A percentile compares a stretch with the other conserved stretches of the same genome.
phyloP scores from a whole-genome alignment of 2,888 invertebrate species.

The Yponomeuta evonymella region DNA sequence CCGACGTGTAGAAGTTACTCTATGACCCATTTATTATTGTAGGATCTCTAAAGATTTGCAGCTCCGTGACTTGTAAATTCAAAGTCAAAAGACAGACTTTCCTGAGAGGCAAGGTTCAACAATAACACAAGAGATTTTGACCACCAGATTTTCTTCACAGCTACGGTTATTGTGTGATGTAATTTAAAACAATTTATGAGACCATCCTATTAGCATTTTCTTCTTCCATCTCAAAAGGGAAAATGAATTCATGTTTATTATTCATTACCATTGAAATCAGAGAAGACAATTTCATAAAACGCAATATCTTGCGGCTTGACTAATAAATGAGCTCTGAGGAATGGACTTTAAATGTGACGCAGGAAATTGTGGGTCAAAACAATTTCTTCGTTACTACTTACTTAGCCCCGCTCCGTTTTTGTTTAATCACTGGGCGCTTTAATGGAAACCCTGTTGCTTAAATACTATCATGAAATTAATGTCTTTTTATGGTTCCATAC shows the following conservation, averaged over 20 bases:
- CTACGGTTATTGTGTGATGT: neutral
- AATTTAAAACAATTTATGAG: conserved; percentile 12
- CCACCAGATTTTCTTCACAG: neutral
- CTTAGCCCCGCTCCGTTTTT: neutral
- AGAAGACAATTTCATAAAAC: conserved; percentile 15
- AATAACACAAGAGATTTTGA: too few relatives aligned
- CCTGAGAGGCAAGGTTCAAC: too few relatives aligned
- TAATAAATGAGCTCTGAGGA: conserved; percentile 14
- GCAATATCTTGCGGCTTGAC: conserved; percentile 14
- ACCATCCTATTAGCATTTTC: conserved; percentile 13
- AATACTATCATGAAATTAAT: neutral
- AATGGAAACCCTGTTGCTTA: neutral
- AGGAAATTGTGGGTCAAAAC: conserved; percentile 3
- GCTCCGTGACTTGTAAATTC: too few relatives aligned
- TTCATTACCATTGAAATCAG: conserved; percentile 17
- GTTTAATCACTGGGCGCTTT: neutral
- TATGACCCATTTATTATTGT: too few relatives aligned
- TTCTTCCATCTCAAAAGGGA: neutral
- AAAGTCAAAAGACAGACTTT: too few relatives aligned
- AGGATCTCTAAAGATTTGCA: too few relatives aligned
- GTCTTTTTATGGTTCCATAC: too few relatives aligned
- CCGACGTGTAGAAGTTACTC: too few relatives aligned
- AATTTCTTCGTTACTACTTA: conserved; percentile 3
- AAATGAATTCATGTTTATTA: conserved; percentile 13
- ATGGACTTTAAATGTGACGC: conserved; percentile 7